Percentiles rank a stretch among this genome's conserved stretches.
Evolutionary conservation across 2,113 vertebrate genomes (phyloP).

Genomic region (rat (Rattus norvegicus)): DNA sequence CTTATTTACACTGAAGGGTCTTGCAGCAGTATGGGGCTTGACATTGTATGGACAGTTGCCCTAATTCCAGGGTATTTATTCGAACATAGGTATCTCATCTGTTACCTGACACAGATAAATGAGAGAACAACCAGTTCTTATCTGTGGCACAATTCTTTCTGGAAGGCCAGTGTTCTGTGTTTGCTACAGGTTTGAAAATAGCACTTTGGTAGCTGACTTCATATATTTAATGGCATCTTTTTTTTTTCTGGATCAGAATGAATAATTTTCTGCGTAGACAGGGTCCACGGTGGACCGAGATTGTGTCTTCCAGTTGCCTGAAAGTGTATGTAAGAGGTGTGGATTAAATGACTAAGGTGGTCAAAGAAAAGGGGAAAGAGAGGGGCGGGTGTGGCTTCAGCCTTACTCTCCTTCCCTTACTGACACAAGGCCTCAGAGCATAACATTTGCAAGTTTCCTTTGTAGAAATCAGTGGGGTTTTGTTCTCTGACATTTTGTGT

Average conservation of each 20-base stretch:
- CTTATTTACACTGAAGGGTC: rapidly evolving
- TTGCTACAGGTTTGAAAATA: neutral
- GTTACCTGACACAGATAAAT: neutral
- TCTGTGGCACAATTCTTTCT: neutral
- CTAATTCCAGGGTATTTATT: conserved; percentile 1
- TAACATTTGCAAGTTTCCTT: neutral
- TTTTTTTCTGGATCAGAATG: neutral
- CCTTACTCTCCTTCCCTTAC: neutral
- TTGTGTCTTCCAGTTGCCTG: neutral
- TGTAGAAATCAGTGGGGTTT: conserved; percentile 75
- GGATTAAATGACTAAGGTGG: conserved; percentile 20
- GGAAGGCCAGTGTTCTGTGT: neutral
- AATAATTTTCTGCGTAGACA: neutral
- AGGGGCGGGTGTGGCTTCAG: neutral
- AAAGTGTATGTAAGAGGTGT: neutral
- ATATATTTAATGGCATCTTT: neutral
- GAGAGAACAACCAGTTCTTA: neutral
- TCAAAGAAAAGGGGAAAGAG: neutral
- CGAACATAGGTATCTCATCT: neutral
- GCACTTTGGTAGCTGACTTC: neutral
- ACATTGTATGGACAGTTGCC: neutral
- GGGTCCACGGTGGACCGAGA: neutral
- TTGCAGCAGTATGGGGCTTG: neutral
- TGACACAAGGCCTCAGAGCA: conserved; percentile 6
- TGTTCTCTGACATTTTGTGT: conserved; percentile 70